A percentile compares a stretch with the other conserved stretches of the same genome.
Conservation (phyloP, 2,797 vertebrate genomes). For the Anisognathus igniventris region DNA sequence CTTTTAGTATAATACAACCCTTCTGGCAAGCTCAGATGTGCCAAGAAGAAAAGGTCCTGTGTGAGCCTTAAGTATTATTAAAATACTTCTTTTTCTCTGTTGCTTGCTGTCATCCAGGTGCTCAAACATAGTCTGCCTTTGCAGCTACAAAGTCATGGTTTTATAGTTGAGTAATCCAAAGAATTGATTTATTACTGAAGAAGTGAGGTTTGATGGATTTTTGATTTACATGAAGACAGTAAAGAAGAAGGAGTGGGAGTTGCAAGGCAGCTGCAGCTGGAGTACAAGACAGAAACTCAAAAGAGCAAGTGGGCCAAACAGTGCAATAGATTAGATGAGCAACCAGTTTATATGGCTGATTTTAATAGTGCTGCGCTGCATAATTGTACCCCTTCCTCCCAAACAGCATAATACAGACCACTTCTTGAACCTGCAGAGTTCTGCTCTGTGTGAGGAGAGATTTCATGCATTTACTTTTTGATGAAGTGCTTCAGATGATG, state of each 20-base stretch:
- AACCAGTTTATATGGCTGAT: not conserved
- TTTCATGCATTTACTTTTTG: not conserved
- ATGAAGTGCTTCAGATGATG: not conserved
- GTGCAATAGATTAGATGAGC: not conserved
- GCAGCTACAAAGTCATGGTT: not conserved
- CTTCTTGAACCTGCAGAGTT: not conserved
- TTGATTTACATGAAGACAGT: not conserved
- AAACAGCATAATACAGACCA: not conserved
- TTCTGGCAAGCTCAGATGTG: not conserved
- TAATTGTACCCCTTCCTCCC: not conserved
- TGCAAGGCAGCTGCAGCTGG: not conserved
- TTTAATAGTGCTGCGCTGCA: not conserved
- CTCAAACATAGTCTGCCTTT: not conserved
- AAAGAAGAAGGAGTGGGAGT: not conserved
- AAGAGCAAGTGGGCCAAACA: not conserved
- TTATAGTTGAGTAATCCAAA: not conserved
- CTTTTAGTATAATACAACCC: not conserved
- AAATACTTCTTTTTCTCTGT: not conserved
- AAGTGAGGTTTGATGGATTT: not conserved
- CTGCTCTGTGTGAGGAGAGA: not conserved
- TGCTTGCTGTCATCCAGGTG: not conserved
- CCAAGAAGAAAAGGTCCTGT: not conserved
- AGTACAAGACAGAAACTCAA: not conserved
- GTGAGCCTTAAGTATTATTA: not conserved
- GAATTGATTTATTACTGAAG: constrained; percentile 27